Evolutionary conservation across 2,797 vertebrate genomes (phyloP).

Genomic region (Myotis planiceps): DNA sequence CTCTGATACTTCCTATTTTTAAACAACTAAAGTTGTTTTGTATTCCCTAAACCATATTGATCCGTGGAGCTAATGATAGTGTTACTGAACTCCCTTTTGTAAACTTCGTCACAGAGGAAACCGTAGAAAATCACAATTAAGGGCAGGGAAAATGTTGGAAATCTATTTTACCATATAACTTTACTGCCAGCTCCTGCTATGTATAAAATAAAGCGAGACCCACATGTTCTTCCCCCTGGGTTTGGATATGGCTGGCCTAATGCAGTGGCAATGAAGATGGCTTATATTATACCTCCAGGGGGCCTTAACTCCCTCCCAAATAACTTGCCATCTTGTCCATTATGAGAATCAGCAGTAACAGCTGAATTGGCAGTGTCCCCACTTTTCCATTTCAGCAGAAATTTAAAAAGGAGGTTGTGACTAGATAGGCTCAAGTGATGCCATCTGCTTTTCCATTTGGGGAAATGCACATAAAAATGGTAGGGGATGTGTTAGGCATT

Average conservation of each 20-base stretch:
- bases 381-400: conserved; percentile 52
- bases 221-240: conserved; percentile 11
- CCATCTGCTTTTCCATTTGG: conserved; percentile 62
- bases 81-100: conserved; percentile 83
- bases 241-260: conserved; percentile 4
- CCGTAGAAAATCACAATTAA: conserved; percentile 85
- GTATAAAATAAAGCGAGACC: conserved; percentile 73
- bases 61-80: conserved; percentile 83
- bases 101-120: conserved; percentile 80
- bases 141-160: conserved; percentile 75
- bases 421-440: conserved; percentile 5
- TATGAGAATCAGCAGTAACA: conserved; percentile 40
- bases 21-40: conserved; percentile 84
- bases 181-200: conserved; percentile 76
- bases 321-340: conserved; percentile 45
- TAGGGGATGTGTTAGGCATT: conserved; percentile 15
- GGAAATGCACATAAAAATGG: conserved; percentile 41
- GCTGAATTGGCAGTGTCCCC: neutral
- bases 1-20: conserved; percentile 85
- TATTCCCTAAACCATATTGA: conserved; percentile 85
- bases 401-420: conserved; percentile 52
- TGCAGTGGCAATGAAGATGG: neutral
- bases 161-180: conserved; percentile 73
- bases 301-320: conserved; percentile 16
- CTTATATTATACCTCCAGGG: conserved; percentile 46